These are phyloP conservation scores for Chrysogorgia sp. DNA, from an alignment of 92 coral and sea anemone genomes.

Conservation along the genomic window DNA sequence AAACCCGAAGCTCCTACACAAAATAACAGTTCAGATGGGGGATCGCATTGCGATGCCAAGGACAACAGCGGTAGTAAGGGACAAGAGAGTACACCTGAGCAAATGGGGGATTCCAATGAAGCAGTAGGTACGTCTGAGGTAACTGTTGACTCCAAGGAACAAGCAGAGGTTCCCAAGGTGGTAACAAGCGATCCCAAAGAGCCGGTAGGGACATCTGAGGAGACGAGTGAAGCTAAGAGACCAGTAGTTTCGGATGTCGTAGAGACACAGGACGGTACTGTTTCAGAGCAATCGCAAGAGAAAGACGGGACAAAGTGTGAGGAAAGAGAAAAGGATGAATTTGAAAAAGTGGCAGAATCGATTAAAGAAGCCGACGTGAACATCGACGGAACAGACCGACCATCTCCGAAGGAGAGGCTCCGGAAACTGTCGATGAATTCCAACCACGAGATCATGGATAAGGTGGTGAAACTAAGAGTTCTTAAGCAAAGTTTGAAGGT, in stretches of 20 bases:
- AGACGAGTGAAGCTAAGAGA: slow-evolving; percentile 2
- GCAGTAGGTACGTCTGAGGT: not conserved
- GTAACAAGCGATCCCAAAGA: not conserved
- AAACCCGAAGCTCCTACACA: slow-evolving; percentile 25
- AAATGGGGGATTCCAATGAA: slow-evolving; percentile 6
- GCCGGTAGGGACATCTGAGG: not conserved
- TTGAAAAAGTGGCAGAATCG: slow-evolving; percentile 66
- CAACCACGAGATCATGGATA: slow-evolving; percentile 37
- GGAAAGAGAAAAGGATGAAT: slow-evolving; percentile 63
- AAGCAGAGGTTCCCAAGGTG: not conserved
- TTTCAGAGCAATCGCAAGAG: not conserved
- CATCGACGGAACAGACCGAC: slow-evolving; percentile 70
- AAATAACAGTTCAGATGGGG: slow-evolving; percentile 10
- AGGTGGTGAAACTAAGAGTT: slow-evolving; percentile 60
- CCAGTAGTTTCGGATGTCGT: not conserved
- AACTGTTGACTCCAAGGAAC: not conserved
- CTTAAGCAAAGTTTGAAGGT: slow-evolving; percentile 84
- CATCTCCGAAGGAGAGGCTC: slow-evolving; percentile 67
- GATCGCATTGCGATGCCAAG: slow-evolving; percentile 1
- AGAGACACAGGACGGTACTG: not conserved
- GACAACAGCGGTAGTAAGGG: not conserved
- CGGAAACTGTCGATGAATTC: slow-evolving; percentile 70
- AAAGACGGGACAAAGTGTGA: slow-evolving; percentile 19
- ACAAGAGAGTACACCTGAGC: not conserved
- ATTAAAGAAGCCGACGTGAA: slow-evolving; percentile 77